Evolutionary conservation across 2,888 invertebrate genomes (phyloP), one percentile per base, ranked within the genome.

Genomic region (Eristalis intricaria): DNA sequence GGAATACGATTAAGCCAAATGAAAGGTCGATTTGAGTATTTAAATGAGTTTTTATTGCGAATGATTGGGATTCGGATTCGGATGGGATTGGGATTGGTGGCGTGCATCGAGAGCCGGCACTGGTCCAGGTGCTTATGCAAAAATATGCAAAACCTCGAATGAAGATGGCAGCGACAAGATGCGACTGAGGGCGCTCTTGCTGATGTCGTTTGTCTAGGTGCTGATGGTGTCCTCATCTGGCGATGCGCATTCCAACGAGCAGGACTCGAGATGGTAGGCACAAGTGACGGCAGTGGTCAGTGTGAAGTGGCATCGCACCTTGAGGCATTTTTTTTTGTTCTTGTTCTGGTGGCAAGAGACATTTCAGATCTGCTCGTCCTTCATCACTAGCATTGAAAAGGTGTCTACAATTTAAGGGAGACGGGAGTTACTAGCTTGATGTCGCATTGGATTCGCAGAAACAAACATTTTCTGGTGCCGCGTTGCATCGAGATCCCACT

Each of bases 1-100:
- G 84, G 71, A 87, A 76, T 60, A 58, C 29, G 71, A 38, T 76
- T 74, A 79, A 84, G 73, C 84, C 79, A 87, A 87, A 84, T 71
- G 79, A 87, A 69, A 80, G 84, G 76, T 84, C 84, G 75, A 83
- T 83, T 78, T 65, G 70, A 66, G 61, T 66, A 66, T 83, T 86
- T 75, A 82, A 86, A 82, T 83, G 61, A 43, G 75, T 79, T 83
- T 86, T 86, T 75, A 82, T 82, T 82, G 65, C 60, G 19, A 19
- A 19, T 50, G 50, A 50, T 50, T 50, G 50, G 19, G 19, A 19
- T 19, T 43, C 5, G 43, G 19, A n/a, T 19, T 19, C 19, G 19
- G 19, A 50, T 50, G 19, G 50, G 50, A n/a, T 19, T 19, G 50
- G 19, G 19, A 50, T 50, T 50, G 50, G 50, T 50, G 50, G 50